These are phyloP conservation scores for Morpho achilles DNA, from an alignment of 2,888 invertebrate species.

Conservation along the genomic window DNA sequence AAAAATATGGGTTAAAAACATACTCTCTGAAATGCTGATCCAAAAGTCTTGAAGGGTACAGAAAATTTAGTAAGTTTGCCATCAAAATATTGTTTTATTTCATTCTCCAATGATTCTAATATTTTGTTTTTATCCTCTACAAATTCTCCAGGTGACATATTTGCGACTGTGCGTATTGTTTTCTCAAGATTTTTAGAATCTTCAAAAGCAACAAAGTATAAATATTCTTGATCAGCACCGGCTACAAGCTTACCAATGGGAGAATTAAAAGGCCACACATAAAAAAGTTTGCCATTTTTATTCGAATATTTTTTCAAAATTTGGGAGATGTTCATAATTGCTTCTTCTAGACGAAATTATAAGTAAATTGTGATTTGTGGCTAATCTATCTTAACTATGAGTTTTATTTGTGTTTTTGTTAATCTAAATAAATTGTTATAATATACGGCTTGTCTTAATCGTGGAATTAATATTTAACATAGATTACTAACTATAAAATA, in stretches of 20 bases:
- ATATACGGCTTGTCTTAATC: too few species aligned
- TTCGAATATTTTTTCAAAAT: conserved; percentile 34
- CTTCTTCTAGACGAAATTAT: too few species aligned
- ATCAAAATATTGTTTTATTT: conserved; percentile 49
- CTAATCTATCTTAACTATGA: too few species aligned
- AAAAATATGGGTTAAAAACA: not conserved
- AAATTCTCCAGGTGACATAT: conserved; percentile 42
- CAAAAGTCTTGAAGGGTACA: conserved; percentile 54
- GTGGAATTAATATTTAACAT: too few species aligned
- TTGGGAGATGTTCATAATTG: conserved; percentile 29
- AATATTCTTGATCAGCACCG: conserved; percentile 51
- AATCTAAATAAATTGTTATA: too few species aligned
- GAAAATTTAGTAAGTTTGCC: conserved; percentile 55
- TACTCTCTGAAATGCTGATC: conserved; percentile 69
- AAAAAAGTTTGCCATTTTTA: conserved; percentile 31
- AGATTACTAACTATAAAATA: too few species aligned
- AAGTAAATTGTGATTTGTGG: too few species aligned
- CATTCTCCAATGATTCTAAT: conserved; percentile 40
- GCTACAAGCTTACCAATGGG: conserved; percentile 51
- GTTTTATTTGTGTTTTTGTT: too few species aligned
- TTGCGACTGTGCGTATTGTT: conserved; percentile 40
- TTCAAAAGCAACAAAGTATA: conserved; percentile 48
- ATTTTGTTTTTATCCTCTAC: conserved; percentile 44
- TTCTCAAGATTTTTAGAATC: conserved; percentile 56
- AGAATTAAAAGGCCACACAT: conserved; percentile 39